phyloP scores from a whole-genome alignment of 2,888 invertebrate genomes.

The Urechis unicinctus region DNA sequence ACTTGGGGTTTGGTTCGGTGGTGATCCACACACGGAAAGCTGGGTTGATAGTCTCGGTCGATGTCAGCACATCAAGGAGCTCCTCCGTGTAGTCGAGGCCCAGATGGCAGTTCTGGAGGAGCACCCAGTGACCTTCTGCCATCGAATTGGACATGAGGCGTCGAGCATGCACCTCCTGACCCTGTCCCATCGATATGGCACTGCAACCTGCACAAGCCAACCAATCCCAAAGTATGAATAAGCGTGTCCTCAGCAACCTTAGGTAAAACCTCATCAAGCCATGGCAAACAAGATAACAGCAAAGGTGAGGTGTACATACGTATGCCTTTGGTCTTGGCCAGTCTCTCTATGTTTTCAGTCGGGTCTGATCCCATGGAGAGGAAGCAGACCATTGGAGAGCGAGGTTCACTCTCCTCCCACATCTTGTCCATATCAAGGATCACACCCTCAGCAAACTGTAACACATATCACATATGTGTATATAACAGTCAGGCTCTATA shows the following conservation, averaged over 20 bases:
- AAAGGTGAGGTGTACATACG: constrained; percentile 5
- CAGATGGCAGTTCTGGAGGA: constrained; percentile 92
- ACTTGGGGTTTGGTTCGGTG: constrained; percentile 77
- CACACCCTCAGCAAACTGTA: constrained; percentile 70
- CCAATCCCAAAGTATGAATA: background rate
- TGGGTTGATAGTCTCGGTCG: constrained; percentile 69
- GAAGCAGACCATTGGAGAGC: constrained; percentile 84
- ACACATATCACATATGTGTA: background rate
- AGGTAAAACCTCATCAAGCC: background rate
- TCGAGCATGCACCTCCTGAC: constrained; percentile 82
- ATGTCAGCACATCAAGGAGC: constrained; percentile 76
- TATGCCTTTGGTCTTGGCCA: constrained; percentile 74
- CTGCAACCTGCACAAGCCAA: constrained; percentile 55
- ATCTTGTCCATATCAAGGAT: constrained; percentile 86
- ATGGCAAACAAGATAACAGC: background rate
- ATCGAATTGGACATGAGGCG: constrained; percentile 75
- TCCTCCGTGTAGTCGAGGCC: constrained; percentile 90
- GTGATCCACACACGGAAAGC: constrained; percentile 88
- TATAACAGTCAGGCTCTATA: no score
- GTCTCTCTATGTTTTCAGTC: constrained; percentile 79
- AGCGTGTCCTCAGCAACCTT: background rate
- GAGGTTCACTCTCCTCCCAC: constrained; percentile 81
- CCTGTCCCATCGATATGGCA: constrained; percentile 96
- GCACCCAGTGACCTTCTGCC: constrained; percentile 80
- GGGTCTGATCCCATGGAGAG: constrained; percentile 94